Base-by-base conservation (phyloP, 1,140 invertebrate species). In the Trichogramma pretiosum region DNA sequence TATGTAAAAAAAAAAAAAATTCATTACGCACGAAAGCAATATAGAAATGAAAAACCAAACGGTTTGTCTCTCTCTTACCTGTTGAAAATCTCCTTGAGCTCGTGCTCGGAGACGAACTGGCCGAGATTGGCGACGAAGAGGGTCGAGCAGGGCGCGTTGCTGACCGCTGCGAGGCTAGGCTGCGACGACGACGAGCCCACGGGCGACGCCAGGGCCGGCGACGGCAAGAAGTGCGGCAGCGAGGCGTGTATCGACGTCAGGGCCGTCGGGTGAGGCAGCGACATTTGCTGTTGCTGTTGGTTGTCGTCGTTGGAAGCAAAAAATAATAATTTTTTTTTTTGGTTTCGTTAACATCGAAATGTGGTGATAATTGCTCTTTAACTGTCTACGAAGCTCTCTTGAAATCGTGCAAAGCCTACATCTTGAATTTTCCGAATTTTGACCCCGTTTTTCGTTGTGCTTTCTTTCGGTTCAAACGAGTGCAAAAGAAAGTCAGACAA, bases 91-190 rank as follows among this genome's bases (percentile, higher is more conserved):
- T 96, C 91, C 76, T 96, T 96, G 50, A 98, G 81, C 72, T 97
- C 93, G 64, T 96, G 91, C 70, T 98, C 93, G 43, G 90, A 93
- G 57, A 93, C 89, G 65, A 93, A 94, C 68, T 90, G 89, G 35
- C 93, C 92, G 56, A 98, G 78, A 73, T 97, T 97, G 59, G 93
- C 93, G 57, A 98, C 93, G 75, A 97, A 98, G 35, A 98, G 82
- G 47, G 94, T 98, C 44, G 93, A 97, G 77, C 93, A 98, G 37
- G 93, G 92, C 54, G 87, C 81, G 65, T 83, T 81, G 63, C 70
- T 76, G 48, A 74, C 72, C 57, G 70, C 74, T 57, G 78, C 67
- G 46, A 73, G 77, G 53, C 79, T 80, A 65, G 84, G 82, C 30
- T 83, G 80, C 45, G 82, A 84, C 36, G 85, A 83, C 36, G 85